A percentile compares a stretch with the other conserved stretches of the same genome.
These are phyloP conservation scores for Cephus runcator DNA, from an alignment of 2,888 invertebrate genomes.

Conservation along the genomic window DNA sequence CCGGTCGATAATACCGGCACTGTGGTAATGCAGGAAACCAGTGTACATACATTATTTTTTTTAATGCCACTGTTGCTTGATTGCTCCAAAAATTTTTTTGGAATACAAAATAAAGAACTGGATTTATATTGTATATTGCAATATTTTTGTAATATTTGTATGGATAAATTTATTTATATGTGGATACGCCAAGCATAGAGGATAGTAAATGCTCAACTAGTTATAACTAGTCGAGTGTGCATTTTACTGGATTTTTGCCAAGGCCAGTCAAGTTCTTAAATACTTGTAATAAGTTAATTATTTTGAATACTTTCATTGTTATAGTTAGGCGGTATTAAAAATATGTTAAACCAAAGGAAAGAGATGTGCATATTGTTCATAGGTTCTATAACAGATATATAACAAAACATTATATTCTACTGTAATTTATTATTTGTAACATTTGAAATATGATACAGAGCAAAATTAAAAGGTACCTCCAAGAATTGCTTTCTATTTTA, in stretches of 20 bases:
- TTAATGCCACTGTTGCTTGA: background rate
- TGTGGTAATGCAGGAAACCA: background rate
- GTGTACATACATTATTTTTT: background rate
- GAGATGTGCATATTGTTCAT: background rate
- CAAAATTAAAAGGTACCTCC: background rate
- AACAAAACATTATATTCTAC: background rate
- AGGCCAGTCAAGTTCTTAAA: background rate
- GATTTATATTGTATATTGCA: background rate
- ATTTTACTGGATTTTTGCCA: background rate
- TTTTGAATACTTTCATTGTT: background rate
- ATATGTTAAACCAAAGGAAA: background rate
- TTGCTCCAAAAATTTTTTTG: background rate
- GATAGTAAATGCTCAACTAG: background rate
- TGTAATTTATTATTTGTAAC: background rate
- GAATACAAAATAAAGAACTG: background rate
- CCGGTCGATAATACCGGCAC: background rate
- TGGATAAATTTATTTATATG: background rate
- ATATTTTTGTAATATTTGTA: background rate
- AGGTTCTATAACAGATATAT: background rate
- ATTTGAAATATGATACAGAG: background rate
- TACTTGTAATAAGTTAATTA: background rate
- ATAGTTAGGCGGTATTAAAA: background rate
- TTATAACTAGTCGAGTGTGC: background rate
- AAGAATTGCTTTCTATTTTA: background rate
- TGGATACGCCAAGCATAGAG: background rate